These are phyloP conservation scores for Noctuana brunneofusca DNA, from an alignment of 2,888 invertebrate species.

Conservation along the genomic window DNA sequence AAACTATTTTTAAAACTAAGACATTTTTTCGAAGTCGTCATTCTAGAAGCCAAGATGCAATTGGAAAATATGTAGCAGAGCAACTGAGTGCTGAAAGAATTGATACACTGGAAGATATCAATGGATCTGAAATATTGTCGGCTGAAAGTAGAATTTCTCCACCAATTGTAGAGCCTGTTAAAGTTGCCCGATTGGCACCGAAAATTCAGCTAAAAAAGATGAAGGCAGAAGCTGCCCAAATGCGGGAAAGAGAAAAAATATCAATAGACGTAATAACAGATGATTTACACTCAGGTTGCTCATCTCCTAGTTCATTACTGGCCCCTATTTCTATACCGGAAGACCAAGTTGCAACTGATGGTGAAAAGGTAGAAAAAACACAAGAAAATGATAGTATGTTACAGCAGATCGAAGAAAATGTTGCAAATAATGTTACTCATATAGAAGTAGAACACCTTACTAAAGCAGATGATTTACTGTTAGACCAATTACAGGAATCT, in stretches of 20 bases:
- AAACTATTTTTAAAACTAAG: slow-evolving; percentile 81
- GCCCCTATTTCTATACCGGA: background rate
- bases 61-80: slow-evolving; percentile 79
- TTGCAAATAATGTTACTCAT: slow-evolving; percentile 27
- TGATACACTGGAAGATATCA: slow-evolving; percentile 70
- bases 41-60: slow-evolving; percentile 80
- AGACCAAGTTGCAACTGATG: background rate
- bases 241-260: slow-evolving; percentile 57
- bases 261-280: slow-evolving; percentile 38
- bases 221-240: slow-evolving; percentile 74
- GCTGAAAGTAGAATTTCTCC: slow-evolving; percentile 70
- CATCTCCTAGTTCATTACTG: background rate
- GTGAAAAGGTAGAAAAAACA: background rate
- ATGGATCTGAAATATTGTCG: slow-evolving; percentile 65
- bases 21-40: slow-evolving; percentile 82
- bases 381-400: slow-evolving; percentile 7
- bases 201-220: slow-evolving; percentile 80
- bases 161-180: slow-evolving; percentile 74
- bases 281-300: slow-evolving; percentile 33
- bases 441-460: slow-evolving; percentile 27
- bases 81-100: slow-evolving; percentile 75
- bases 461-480: slow-evolving; percentile 16
- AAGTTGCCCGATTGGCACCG: slow-evolving; percentile 79
- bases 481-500: slow-evolving; percentile 15
- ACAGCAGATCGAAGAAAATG: slow-evolving; percentile 35